These are phyloP conservation scores for Drosophila orena DNA, from an alignment of 1,140 invertebrate species.

Conservation along the genomic window DNA sequence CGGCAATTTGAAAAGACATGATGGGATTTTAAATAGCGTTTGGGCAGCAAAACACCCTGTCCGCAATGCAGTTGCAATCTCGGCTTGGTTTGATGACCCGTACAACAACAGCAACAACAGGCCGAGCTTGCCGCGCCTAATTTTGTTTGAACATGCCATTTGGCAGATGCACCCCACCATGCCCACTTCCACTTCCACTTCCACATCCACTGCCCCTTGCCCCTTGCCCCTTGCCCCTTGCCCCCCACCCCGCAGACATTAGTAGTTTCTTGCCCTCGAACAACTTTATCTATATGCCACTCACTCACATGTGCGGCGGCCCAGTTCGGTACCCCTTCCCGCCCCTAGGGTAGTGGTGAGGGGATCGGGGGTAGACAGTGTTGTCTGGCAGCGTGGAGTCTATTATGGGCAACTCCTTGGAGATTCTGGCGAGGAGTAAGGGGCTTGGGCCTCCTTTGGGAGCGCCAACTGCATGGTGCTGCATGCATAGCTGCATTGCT, in stretches of 20 bases:
- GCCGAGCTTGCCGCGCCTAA: slow-evolving; percentile 60
- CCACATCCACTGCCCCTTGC: not conserved
- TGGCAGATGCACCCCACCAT: slow-evolving; percentile 4
- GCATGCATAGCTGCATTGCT: slow-evolving; percentile 24
- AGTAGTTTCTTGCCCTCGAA: slow-evolving; percentile 69
- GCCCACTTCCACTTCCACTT: not conserved
- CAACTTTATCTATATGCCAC: slow-evolving; percentile 63
- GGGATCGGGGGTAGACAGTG: no score
- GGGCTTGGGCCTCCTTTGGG: slow-evolving; percentile 1
- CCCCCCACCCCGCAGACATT: slow-evolving; percentile 25
- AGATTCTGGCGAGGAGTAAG: slow-evolving; percentile 32
- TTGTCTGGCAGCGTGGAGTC: slow-evolving; percentile 49
- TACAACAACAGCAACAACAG: slow-evolving; percentile 34
- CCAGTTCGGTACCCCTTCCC: slow-evolving; percentile 17
- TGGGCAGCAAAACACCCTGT: slow-evolving; percentile 41
- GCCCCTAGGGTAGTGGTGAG: no score
- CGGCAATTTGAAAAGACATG: no score
- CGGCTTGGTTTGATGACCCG: slow-evolving; percentile 73
- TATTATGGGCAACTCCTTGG: slow-evolving; percentile 57
- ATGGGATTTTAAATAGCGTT: not conserved
- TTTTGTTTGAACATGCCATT: slow-evolving; percentile 72
- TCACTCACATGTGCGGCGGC: slow-evolving; percentile 62
- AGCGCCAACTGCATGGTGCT: slow-evolving; percentile 13
- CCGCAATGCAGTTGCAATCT: slow-evolving; percentile 41
- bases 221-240: not conserved